Base-by-base conservation (phyloP, 2,888 invertebrate genomes). In the Linnaemya vulpina region DNA sequence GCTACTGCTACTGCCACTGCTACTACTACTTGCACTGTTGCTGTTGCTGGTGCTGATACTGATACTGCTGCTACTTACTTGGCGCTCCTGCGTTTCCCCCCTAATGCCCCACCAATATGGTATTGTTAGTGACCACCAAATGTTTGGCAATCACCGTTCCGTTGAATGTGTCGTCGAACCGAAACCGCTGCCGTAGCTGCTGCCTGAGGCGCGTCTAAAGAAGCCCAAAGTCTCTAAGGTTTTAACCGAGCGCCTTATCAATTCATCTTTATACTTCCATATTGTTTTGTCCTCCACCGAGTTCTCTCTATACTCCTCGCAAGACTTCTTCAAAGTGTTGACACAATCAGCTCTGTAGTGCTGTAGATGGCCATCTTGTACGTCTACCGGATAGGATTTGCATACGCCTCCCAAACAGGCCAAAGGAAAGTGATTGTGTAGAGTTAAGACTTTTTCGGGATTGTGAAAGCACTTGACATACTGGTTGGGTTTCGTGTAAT, bases 271-370 rank as follows among this genome's bases (percentile, higher is more conserved):
- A 93, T 96, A 98, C 90, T 96, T 95, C 97, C 97, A 98, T 88
- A 98, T 96, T 73, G 96, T 96, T 40, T 96, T 95, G 92, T 98
- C 98, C 92, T 96, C 94, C 76, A 96, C 95, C 79, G 96, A 96
- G 89, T 96, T 95, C 89, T 96, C 95, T 81, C 96, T 94, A 91
- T 96, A 97, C 90, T 97, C 96, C 75, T 95, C 95, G 93, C 98
- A 98, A 55, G 94, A 94, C 93, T 97, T 97, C 93, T 96, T 96
- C 87, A 98, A 93, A 78, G 97, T 96, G 88, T 95, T 95, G 9
- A 97, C 98, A 93, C 98, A 98, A 93, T 98, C 98, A 38, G 97
- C 97, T 83, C 98, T 95, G 93, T 98, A 98, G 93, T 98, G 98
- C 92, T 98, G 97, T 89, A 98, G 93, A 87, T 98, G 96, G 20